Conservation (phyloP, 2,888 invertebrate species). For the Willowsia nigromaculata region DNA sequence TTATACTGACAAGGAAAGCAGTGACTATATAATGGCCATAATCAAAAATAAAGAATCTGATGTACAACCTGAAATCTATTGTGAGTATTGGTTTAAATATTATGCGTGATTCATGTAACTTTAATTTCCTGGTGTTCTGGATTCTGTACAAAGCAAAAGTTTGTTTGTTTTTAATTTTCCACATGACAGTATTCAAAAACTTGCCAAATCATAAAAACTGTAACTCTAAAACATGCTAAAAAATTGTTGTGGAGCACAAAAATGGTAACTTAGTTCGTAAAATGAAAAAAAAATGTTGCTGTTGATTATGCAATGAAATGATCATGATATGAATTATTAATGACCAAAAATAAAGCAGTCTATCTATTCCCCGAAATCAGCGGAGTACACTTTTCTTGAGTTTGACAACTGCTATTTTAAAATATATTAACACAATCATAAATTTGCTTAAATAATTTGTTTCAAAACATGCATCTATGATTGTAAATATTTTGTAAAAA, state of each 20-base stretch:
- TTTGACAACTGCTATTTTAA: neutral
- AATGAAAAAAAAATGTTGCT: neutral
- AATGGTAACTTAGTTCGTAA: neutral
- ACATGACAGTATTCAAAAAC: neutral
- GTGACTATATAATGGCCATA: neutral
- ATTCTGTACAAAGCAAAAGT: neutral
- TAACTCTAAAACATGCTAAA: too few species aligned
- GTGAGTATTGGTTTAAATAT: neutral
- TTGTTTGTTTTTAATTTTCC: neutral
- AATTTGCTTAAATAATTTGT: neutral
- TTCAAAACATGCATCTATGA: neutral
- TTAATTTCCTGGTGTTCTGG: neutral
- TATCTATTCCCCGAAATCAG: slow-evolving; percentile 19
- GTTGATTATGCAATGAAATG: slow-evolving; percentile 15
- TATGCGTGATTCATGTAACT: neutral
- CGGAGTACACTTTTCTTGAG: neutral
- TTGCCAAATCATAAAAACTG: neutral
- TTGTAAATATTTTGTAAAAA: slow-evolving; percentile 2
- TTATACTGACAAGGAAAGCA: neutral
- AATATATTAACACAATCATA: neutral
- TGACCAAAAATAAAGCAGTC: slow-evolving; percentile 63
- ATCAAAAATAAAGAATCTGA: slow-evolving; percentile 1
- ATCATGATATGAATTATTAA: too few species aligned
- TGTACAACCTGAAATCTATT: slow-evolving; percentile 9
- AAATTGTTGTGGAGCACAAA: slow-evolving; percentile 16